Base-by-base conservation (phyloP, 1,140 invertebrate species). In the Cecropterus lyciades region DNA sequence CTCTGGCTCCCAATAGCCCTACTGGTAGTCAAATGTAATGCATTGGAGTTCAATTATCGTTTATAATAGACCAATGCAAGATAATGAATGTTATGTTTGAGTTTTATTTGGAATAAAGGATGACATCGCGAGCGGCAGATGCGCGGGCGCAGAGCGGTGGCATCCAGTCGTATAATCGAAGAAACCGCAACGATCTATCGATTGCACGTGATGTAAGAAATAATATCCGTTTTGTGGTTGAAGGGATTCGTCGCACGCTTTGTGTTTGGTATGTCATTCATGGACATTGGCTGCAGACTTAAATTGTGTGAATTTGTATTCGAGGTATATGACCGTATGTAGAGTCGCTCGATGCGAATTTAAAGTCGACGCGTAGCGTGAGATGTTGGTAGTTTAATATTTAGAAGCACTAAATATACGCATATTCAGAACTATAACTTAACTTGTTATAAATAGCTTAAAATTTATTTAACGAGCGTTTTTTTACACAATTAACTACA, bases 141-240 rank as follows among this genome's bases (percentile, higher is more conserved):
- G 13, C 10, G 30, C 30, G 51, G 33, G 40, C 52, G 33, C 52
- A 42, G 52, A n/a, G 20, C 48, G 33, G 60, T 51, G 48, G 60
- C 49, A 42, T 51, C 14, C 60, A 10, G 15, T 37, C 42, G 30
- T 24, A 40, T 64, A 16, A 43, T 17, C 62, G 51, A 45, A 13
- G 37, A 37, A 53, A 65, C 51, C 62, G 49, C 46, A 60, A 60
- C 15, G 45, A 60, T 48, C 57, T 33, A 60, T 60, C 45, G 57
- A 49, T 60, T 24, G 45, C 57, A 33, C 57, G 57, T 60, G 57
- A 60, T 60, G 10, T 60, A 60, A 60, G 43, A 60, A 60, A 59
- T 59, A 46, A 30, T 30, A 30, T 59, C 56, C 42, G 45, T 60
- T 43, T 60, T 60, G 57, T 49, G 57, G 57, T 49, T 49, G 20